Evolutionary conservation across 2,113 vertebrate genomes (phyloP).

Genomic region (Chamaea fasciata): DNA sequence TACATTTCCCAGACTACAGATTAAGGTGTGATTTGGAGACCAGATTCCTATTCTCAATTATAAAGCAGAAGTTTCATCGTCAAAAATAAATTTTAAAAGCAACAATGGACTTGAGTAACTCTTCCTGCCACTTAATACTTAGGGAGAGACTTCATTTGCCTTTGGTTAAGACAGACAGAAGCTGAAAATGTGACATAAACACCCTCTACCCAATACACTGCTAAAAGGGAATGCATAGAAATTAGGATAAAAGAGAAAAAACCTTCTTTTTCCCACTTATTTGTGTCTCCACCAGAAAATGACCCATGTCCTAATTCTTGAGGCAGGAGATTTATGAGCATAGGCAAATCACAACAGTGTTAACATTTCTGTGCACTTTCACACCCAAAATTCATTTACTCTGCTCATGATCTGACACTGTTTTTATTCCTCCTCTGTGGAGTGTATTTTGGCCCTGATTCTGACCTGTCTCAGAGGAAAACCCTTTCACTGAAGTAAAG

Average conservation of each 20-base stretch:
- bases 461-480: not conserved
- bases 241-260: not conserved
- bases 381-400: not conserved
- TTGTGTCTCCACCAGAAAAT: not conserved
- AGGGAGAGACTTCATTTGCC: not conserved
- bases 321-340: not conserved
- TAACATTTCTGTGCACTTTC: not conserved
- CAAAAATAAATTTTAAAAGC: not conserved
- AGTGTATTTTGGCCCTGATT: not conserved
- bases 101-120: not conserved
- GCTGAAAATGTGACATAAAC: not conserved
- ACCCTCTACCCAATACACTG: rapidly evolving
- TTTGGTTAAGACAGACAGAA: not conserved
- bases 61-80: not conserved
- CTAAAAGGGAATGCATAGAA: not conserved
- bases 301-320: rapidly evolving
- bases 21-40: not conserved
- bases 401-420: not conserved
- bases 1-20: not conserved
- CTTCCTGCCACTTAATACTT: not conserved
- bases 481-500: not conserved
- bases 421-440: not conserved
- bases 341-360: not conserved
- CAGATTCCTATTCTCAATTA: not conserved
- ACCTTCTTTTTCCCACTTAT: not conserved